Percentiles rank a stretch among this genome's conserved stretches.
Evolutionary conservation across 2,888 invertebrate genomes (phyloP).

Genomic region (Lithophane ornitopus): DNA sequence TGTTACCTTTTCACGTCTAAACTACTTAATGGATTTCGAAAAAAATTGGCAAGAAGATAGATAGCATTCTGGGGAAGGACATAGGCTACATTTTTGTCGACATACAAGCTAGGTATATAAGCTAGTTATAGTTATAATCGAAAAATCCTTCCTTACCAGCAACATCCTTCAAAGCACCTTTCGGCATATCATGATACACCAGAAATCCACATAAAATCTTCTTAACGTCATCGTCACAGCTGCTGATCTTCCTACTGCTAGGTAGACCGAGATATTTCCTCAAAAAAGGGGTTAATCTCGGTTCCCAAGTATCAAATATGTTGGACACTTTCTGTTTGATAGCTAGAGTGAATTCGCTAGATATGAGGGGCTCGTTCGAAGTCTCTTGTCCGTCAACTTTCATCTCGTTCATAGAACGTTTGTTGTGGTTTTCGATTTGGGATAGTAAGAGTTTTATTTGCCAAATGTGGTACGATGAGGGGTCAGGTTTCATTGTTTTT

Average conservation of each 20-base stretch:
- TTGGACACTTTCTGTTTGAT: conserved; percentile 90
- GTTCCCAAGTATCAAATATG: conserved; percentile 91
- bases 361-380: conserved; percentile 87
- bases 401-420: conserved; percentile 74
- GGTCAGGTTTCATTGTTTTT: conserved; percentile 87
- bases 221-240: conserved; percentile 78
- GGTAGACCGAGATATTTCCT: conserved; percentile 88
- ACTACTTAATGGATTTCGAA: too few species aligned
- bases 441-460: conserved; percentile 93
- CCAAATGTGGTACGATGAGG: conserved; percentile 92
- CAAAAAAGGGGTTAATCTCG: conserved; percentile 82
- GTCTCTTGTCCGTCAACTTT: conserved; percentile 78
- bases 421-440: conserved; percentile 86
- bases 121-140: background rate
- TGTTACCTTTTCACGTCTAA: too few species aligned
- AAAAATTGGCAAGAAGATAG: too few species aligned
- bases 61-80: too few species aligned
- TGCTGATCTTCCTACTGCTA: conserved; percentile 73
- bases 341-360: conserved; percentile 91
- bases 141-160: conserved; percentile 59
- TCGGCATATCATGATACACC: conserved; percentile 91
- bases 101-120: too few species aligned
- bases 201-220: conserved; percentile 89
- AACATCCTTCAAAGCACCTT: conserved; percentile 75
- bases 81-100: too few species aligned